Base-by-base conservation (phyloP, 2,113 vertebrate genomes). In the Toxotes chatareus region DNA sequence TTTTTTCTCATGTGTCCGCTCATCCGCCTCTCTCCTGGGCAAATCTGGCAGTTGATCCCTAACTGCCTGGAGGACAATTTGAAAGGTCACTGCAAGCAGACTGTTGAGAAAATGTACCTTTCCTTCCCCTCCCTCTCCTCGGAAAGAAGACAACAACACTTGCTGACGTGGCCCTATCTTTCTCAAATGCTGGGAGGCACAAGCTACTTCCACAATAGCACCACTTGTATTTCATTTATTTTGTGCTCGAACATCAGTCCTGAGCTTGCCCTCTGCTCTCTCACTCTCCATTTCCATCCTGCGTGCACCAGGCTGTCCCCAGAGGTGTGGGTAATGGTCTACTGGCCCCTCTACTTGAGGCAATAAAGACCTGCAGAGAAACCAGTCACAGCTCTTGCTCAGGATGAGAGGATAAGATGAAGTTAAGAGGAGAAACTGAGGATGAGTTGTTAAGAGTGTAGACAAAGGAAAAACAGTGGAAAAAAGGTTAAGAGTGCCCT, bases 141-240 rank as follows among this genome's bases (percentile, higher is more conserved):
- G 86, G 89, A 87, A 85, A 80, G 70, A 84, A 79, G 82, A 92
- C 88, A 90, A 83, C 91, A 90, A 83, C 87, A 82, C 84, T 87
- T 89, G 86, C 86, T 92, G 93, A 94, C 82, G 84, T 74, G 81
- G 88, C 69, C 91, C 93, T 94, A 94, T 93, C 93, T 91, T 59
- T 76, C 68, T 85, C 53, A 80, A 91, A 89, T 42, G 90, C 93
- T 89, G 77, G 82, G 84, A 91, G 92, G 90, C 91, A 88, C 76
- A 62, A 77, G 57, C 76, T 86, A 73, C 80, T 86, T 86, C 55
- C 44, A 87, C 85, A 86, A 84, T 82, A 76, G 72, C 82, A 62
- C 38, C 57, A 46, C 88, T 92, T 91, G 89, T 90, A 90, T 92
- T 92, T 89, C 76, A 89, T 86, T 89, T 90, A 88, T 90, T 92